These are phyloP conservation scores for Trissolcus japonicus DNA, from an alignment of 2,888 invertebrate species.

Conservation along the genomic window DNA sequence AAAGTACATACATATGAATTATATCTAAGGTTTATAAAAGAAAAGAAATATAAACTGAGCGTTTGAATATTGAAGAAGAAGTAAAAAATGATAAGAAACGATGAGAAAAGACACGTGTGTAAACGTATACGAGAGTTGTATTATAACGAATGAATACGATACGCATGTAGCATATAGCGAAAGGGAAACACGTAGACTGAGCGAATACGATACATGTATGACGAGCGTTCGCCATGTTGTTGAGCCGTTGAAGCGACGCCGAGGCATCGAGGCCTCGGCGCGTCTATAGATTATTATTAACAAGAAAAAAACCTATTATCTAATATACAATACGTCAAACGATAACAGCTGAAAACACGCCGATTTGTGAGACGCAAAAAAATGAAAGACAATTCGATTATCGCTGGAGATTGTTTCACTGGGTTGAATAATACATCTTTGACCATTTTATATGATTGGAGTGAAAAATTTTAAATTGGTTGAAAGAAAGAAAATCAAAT, in stretches of 20 bases:
- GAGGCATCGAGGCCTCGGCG: slow-evolving; percentile 62
- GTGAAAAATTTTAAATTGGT: too few relatives aligned
- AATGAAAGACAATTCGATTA: too few relatives aligned
- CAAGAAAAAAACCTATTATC: slow-evolving; percentile 22
- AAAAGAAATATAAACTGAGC: neutral
- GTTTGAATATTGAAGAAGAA: neutral
- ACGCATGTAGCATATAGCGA: slow-evolving; percentile 64
- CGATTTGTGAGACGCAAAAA: too few relatives aligned
- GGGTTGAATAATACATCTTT: too few relatives aligned
- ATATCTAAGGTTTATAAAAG: neutral
- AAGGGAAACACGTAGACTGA: slow-evolving; percentile 76
- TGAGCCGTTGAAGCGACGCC: slow-evolving; percentile 67
- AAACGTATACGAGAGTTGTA: slow-evolving; percentile 45
- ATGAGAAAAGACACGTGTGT: slow-evolving; percentile 7
- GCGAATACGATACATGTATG: slow-evolving; percentile 74
- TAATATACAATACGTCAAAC: too few relatives aligned
- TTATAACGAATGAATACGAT: slow-evolving; percentile 52
- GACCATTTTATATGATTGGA: too few relatives aligned
- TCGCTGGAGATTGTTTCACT: too few relatives aligned
- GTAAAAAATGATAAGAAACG: too few relatives aligned
- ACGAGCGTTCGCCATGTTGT: slow-evolving; percentile 72
- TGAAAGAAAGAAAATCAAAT: too few relatives aligned
- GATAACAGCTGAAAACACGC: too few relatives aligned
- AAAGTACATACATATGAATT: neutral
- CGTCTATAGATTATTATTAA: slow-evolving; percentile 46